Conservation (phyloP, 2,797 vertebrate species). For the Acrossocheilus wenchowensis region DNA sequence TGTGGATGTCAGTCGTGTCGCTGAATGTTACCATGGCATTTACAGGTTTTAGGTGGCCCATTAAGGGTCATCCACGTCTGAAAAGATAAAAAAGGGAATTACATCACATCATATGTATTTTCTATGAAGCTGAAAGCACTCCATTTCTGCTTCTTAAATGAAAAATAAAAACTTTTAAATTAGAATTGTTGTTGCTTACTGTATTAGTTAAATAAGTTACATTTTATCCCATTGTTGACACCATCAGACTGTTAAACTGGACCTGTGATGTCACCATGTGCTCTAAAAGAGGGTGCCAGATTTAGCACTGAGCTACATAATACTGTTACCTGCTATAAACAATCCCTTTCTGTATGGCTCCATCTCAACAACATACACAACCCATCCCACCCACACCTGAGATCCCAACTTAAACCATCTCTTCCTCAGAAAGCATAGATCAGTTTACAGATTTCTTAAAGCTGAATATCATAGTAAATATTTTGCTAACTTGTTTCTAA, state of each 20-base stretch:
- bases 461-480: background rate
- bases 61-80: conserved; percentile 1
- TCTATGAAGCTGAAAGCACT: background rate
- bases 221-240: conserved; percentile 10
- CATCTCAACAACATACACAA: conserved; percentile 43
- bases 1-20: conserved; percentile 66
- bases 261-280: conserved; percentile 45
- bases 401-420: conserved; percentile 21
- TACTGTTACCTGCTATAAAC: conserved; percentile 61
- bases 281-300: conserved; percentile 69
- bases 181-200: background rate
- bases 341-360: conserved; percentile 60
- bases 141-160: background rate
- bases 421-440: conserved; percentile 13
- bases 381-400: conserved; percentile 26
- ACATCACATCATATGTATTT: background rate
- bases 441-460: background rate
- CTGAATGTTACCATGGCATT: conserved; percentile 74
- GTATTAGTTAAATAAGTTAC: background rate
- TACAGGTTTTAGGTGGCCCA: background rate
- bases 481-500: background rate
- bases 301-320: conserved; percentile 79
- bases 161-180: background rate
- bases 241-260: conserved; percentile 2
- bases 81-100: conserved; percentile 15